Evolutionary conservation across 30 jellyfish, hydroid and myxozoan species (phyloP).

Genomic region (Cassiopea xamachana): DNA sequence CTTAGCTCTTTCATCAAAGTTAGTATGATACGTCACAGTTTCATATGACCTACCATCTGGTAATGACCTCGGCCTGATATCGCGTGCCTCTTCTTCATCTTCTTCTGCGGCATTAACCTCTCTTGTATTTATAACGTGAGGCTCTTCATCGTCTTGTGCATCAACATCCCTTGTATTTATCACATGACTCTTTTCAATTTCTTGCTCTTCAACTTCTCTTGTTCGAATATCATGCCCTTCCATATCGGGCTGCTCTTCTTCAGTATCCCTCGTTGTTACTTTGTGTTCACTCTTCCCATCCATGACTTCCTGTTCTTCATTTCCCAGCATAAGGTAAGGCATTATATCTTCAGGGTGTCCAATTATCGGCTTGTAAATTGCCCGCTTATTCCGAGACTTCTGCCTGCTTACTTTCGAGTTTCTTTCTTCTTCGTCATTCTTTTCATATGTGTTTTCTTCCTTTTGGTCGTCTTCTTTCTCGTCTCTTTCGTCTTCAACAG

Average conservation of each 20-base stretch:
- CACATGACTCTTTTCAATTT: slow-evolving; percentile 42
- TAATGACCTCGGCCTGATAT: slow-evolving; percentile 72
- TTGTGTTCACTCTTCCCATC: slow-evolving; percentile 41
- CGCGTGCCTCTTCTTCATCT: slow-evolving; percentile 71
- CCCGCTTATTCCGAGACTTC: slow-evolving; percentile 30
- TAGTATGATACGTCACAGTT: slow-evolving; percentile 42
- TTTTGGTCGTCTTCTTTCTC: slow-evolving; percentile 19
- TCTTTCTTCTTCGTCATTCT: slow-evolving; percentile 1
- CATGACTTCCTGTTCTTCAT: slow-evolving; percentile 37
- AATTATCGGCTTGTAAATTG: slow-evolving; percentile 48
- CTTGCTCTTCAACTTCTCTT: slow-evolving; percentile 28
- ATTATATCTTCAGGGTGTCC: slow-evolving; percentile 76
- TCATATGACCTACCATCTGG: slow-evolving; percentile 87
- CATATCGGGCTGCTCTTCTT: slow-evolving; percentile 27
- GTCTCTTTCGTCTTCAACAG: not conserved
- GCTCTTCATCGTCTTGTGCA: slow-evolving; percentile 39
- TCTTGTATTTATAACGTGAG: slow-evolving; percentile 55
- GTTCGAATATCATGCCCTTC: slow-evolving; percentile 18
- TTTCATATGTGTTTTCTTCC: not conserved
- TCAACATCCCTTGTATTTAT: slow-evolving; percentile 33
- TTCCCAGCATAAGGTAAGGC: slow-evolving; percentile 59
- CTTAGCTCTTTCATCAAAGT: slow-evolving; percentile 26
- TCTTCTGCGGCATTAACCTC: slow-evolving; percentile 57
- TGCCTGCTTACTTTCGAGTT: not conserved
- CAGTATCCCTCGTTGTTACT: slow-evolving; percentile 36